Base-by-base conservation (phyloP, 1,140 invertebrate genomes). In the Meloidogyne hapla region DNA sequence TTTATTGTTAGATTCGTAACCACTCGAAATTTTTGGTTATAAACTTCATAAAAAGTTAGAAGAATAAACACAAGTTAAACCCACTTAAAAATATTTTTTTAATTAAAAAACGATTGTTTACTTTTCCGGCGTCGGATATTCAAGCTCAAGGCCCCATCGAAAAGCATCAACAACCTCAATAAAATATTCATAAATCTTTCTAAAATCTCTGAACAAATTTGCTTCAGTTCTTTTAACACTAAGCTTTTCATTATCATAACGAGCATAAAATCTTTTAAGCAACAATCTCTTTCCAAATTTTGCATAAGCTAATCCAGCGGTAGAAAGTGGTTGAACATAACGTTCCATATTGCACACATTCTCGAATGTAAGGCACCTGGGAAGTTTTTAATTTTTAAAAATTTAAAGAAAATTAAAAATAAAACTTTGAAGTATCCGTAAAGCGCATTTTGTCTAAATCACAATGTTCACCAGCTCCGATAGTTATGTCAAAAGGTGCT, bases 271-370 rank as follows among this genome's bases (percentile, higher is more conserved):
- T 21, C 38, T 9, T 38, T 77, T 61, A 18, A 63, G 61, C 12
- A 77, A n/a, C 15, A 77, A 66, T 62, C 40, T 25, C 2, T 69
- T 40, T 9, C 62, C 76, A 23, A 68, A 66, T 40, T 48, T 72
- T 18, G 76, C 76, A 68, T 77, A 77, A 61, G 73, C 76, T 28
- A 74, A 56, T n/a, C 76, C 76, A 68, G 71, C 74, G 8, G 6
- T 74, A 18, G 76, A 78, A 18, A 77, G 66, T 56, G n/a, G 62
- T 33, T 69, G 23, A 9, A 15, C 6, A 66, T 78, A 77, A 10
- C 71, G 26, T 26, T 73, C 48, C 38, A 76, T 26, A 42, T 62
- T 64, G 2, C 9, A 15, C 23, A 76, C 23, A 26, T 38, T 26
- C 8, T 68, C 67, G 2, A 76, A 26, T 10, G 66, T 72, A 33